Evolutionary conservation across 2,888 invertebrate genomes (phyloP), one percentile per base, ranked within the genome.

Genomic region (Drosophila rubida): DNA sequence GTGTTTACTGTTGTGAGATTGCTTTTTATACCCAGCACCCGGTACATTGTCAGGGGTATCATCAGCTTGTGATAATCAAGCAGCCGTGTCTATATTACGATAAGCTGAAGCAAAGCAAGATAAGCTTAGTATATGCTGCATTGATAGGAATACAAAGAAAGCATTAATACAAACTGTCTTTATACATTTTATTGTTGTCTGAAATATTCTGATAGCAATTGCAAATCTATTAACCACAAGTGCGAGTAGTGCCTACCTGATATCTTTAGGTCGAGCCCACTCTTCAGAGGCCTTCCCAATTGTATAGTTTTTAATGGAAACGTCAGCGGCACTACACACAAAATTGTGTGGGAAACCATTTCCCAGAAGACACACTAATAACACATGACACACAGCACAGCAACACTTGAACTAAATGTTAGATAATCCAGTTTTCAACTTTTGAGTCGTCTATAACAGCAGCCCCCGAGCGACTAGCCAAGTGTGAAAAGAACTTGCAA

Each of bases 321-420:
- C 25, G 61, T 74, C 61, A 62, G 48, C 37, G 27, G 35, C 11
- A 42, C n/a, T 6, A n/a, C 32, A 35, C 58, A 64, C 45, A 32
- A 58, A 54, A 46, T 48, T 35, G 41, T 66, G 8, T 27, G 42
- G 44, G 32, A 44, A 58, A 45, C n/a, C 65, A 45, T 42, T 48
- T 71, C 13, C 7, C 32, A 44, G n/a, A 44, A 44, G 11, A 6
- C 9, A 70, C 41, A 45, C 53, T 7, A 2, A 11, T 13, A 22
- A 5, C 16, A 27, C 7, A 11, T 4, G 8, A 1, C 16, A 39
- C 16, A 27, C 14, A 53, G 41, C 16, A 27, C 14, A 53, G 41
- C 51, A 30, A 19, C 41, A 41, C 8, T 30, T 41, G 27, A 53
- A 27, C 19, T 53, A 30, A 41, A 53, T 3, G 51, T 53, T 51